A percentile compares a stretch with the other conserved stretches of the same genome.
phyloP scores from a whole-genome alignment of 2,797 vertebrate genomes.

The Tokudaia muenninki region DNA sequence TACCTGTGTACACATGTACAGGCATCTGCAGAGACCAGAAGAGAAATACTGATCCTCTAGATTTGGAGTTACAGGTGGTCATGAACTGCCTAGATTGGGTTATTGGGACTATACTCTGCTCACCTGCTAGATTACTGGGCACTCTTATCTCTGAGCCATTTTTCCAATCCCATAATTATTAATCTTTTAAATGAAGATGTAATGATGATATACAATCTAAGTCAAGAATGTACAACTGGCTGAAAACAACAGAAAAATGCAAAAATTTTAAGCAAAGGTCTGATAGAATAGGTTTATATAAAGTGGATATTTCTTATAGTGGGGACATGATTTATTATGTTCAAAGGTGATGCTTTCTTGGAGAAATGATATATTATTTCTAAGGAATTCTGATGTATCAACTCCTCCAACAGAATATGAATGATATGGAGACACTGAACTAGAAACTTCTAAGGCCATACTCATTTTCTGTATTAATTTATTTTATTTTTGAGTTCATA shows the following conservation, averaged over 20 bases:
- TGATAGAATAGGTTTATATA: conserved; percentile 87
- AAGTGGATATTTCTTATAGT: conserved; percentile 91
- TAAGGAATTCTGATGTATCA: conserved; percentile 88
- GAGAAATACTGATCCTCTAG: not conserved
- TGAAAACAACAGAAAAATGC: conserved; percentile 86
- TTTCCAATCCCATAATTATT: conserved; percentile 86
- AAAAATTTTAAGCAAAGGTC: conserved; percentile 91
- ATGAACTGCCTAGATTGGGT: not conserved
- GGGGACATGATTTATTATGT: conserved; percentile 94
- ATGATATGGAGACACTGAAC: conserved; percentile 90
- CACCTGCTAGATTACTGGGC: not conserved
- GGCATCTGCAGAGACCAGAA: not conserved
- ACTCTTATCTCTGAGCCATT: not conserved
- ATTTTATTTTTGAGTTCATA: conserved; percentile 65
- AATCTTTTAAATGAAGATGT: conserved; percentile 88
- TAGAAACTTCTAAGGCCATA: conserved; percentile 92
- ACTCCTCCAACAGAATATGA: conserved; percentile 91
- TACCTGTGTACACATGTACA: not conserved
- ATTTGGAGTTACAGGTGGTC: too few relatives aligned
- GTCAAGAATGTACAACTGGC: conserved; percentile 85
- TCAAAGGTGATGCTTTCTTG: conserved; percentile 91
- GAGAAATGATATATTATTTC: conserved; percentile 92
- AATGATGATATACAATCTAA: conserved; percentile 91
- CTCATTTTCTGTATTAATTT: conserved; percentile 83
- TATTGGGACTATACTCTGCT: not conserved